Base-by-base conservation (phyloP, 2,797 vertebrate species). In the Gymnothorax javanicus region DNA sequence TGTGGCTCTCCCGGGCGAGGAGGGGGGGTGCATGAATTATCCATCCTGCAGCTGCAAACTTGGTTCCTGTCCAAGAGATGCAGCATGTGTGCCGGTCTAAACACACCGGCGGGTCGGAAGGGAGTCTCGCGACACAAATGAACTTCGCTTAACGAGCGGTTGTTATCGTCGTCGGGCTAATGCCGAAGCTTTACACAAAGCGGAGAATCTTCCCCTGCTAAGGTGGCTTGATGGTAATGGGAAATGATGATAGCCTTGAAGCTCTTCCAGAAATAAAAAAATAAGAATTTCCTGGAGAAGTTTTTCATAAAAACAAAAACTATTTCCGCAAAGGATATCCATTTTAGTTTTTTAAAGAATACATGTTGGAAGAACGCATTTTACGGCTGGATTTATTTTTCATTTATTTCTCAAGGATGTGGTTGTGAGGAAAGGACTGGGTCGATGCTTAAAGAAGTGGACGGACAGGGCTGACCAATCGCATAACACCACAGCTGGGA, bases 1-100 rank as follows among this genome's bases (percentile, higher is more conserved):
- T 97, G 97, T 97, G 94, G 97, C 95, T 96, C 94, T 95, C 94
- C 92, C 92, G 94, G 95, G 94, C 94, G 88, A n/a, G 20, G 17
- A 64, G 86, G 86, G 81, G 67, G 7, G 57, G 91, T 92, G 91
- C 23, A 95, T 96, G 93, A 96, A 96, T 96, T 95, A 96, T 96
- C 93, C 64, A 82, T 92, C 93, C 93, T 94, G 93, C 94, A 94
- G 95, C 95, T 96, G 95, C 93, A 95, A 96, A 96, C 93, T 93
- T 95, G 95, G 96, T 91, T 94, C 95, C 89, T 91, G 95, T 97
- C 96, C 96, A 96, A 95, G 94, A 94, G 90, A 92, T 91, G 92
- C 71, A 75, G 71, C 71, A 23, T 15, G 33, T 75, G 7, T 93
- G 88, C 89, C 83, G 85, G 90, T 91, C 92, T 93, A 93, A 94